Base-by-base conservation (phyloP, 2,797 vertebrate genomes). In the Yasuhikotakia modesta region DNA sequence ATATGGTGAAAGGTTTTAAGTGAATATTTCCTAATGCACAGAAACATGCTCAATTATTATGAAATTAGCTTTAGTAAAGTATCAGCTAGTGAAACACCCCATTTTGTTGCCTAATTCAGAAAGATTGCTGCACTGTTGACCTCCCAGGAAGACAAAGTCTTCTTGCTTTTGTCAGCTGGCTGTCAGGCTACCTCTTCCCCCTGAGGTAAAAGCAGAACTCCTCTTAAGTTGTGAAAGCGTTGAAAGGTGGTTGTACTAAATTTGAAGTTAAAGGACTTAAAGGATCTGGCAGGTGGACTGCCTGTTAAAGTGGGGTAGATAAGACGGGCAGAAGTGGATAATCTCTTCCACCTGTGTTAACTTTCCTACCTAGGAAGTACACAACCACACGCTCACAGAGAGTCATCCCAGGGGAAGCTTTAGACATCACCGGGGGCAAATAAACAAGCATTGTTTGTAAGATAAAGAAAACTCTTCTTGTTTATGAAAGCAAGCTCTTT, bases 331-430 rank as follows among this genome's bases (percentile, higher is more conserved):
- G 75, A 79, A 68, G 52, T 65, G 50, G 39, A 66, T 79, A 83
- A 83, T 78, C 75, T 52, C n/a, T 80, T 80, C 75, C 84, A 82
- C 75, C 81, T 82, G 84, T 35, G 53, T 61, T 60, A 57, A 53
- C 55, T 74, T 39, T 39, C 48, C 58, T 66, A 66, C 75, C 74
- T 76, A 50, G 27, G 70, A 78, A 66, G 68, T 67, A 65, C 35
- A 74, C 57, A 24, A 24, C 72, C 61, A 39, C 35, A 39, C 7
- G 35, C 35, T 70, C 58, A 78, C 43, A 67, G 21, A 21, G 14
- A 66, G 17, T 57, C 5, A 16, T 76, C 79, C 58, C 27, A 39
- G 32, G 13, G 58, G 72, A 73, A 65, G 52, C 43, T 14, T 65
- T 16, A 2, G 17, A 65, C 70, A 68, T 55, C 16, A 32, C 45